Evolutionary conservation across 35 echinoderm and acorn worm species (phyloP).

Genomic region (Anneissia japonica): DNA sequence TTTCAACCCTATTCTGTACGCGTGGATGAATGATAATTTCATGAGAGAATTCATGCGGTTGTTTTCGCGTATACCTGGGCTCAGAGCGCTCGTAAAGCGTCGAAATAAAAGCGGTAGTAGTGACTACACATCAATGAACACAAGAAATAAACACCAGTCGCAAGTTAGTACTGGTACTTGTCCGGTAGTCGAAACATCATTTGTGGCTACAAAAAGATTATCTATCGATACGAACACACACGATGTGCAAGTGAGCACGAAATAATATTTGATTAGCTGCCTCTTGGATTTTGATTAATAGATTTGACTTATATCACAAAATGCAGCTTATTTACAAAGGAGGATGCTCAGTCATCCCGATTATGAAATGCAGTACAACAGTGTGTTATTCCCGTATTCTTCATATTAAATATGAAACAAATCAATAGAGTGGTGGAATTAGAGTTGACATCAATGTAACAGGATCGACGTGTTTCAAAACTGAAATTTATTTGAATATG

Average conservation of each 20-base stretch:
- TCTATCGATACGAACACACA: background rate
- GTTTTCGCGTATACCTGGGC: background rate
- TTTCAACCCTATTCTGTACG: slow-evolving; percentile 72
- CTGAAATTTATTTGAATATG: too few species aligned
- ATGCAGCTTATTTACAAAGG: too few species aligned
- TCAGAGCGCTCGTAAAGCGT: background rate
- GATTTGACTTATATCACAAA: too few species aligned
- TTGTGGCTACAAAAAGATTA: background rate
- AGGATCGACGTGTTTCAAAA: too few species aligned
- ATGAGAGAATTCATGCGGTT: slow-evolving; percentile 62
- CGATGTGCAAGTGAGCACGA: background rate
- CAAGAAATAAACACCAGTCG: background rate
- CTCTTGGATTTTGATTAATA: too few species aligned
- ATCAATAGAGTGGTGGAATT: too few species aligned
- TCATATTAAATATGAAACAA: too few species aligned
- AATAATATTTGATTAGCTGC: too few species aligned
- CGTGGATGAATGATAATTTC: slow-evolving; percentile 95
- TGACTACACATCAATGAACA: background rate
- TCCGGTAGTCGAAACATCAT: background rate
- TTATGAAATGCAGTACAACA: too few species aligned
- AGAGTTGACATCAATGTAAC: too few species aligned
- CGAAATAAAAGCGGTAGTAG: background rate
- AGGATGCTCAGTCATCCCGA: too few species aligned
- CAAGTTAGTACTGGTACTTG: background rate
- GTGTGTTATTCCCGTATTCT: too few species aligned